A percentile compares a stretch with the other conserved stretches of the same genome.
Evolutionary conservation across 2,888 invertebrate species (phyloP).

Genomic region (Polia nebulosa): DNA sequence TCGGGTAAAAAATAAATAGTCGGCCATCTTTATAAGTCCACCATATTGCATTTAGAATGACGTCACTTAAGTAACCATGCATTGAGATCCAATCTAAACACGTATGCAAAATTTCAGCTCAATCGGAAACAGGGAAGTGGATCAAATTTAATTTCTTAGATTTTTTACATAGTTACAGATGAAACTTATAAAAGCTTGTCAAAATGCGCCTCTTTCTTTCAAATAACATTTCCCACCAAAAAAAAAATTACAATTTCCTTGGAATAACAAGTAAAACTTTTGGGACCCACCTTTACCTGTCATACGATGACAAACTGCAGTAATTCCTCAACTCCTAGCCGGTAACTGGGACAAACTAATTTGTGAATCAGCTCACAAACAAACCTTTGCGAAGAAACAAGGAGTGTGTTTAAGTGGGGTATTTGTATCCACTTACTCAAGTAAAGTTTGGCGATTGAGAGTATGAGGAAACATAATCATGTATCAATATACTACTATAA

Average conservation of each 20-base stretch:
- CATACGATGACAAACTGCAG: slow-evolving; percentile 50
- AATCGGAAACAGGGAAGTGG: too few relatives aligned
- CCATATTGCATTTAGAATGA: too few relatives aligned
- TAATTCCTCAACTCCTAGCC: background rate
- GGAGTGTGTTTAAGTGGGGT: slow-evolving; percentile 31
- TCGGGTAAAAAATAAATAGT: too few relatives aligned
- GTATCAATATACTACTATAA: slow-evolving; percentile 1
- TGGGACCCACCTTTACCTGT: slow-evolving; percentile 13
- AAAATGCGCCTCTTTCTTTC: too few relatives aligned
- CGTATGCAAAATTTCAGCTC: too few relatives aligned
- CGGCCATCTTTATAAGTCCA: too few relatives aligned
- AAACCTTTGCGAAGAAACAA: slow-evolving; percentile 19
- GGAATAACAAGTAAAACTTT: slow-evolving; percentile 12
- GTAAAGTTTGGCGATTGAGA: slow-evolving; percentile 34
- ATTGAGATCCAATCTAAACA: too few relatives aligned
- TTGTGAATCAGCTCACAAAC: slow-evolving; percentile 48
- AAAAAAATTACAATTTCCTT: background rate
- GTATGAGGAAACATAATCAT: slow-evolving; percentile 22
- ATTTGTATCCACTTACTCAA: slow-evolving; percentile 48
- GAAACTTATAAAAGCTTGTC: too few relatives aligned
- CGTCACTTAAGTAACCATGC: too few relatives aligned
- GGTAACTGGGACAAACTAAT: slow-evolving; percentile 60
- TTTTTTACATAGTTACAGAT: too few relatives aligned
- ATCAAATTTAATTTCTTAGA: too few relatives aligned
- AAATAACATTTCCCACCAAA: too few relatives aligned